Evolutionary conservation across 1,140 invertebrate genomes (phyloP).

Genomic region (Drosophila repletoides): DNA sequence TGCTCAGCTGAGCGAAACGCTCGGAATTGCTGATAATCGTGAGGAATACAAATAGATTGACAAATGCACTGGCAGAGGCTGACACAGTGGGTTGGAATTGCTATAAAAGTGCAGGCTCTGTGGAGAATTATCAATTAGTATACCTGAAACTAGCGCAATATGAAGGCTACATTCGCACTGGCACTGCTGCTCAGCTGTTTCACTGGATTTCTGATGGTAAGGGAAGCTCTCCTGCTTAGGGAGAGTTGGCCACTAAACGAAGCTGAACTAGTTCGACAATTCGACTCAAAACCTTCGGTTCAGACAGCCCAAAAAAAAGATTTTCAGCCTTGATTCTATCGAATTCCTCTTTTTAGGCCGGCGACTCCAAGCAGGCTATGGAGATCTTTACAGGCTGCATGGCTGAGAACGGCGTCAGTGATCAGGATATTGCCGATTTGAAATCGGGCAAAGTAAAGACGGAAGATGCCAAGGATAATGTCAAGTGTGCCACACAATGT

Average conservation of each 20-base stretch:
- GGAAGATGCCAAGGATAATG: constrained; percentile 44
- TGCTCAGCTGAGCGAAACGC: constrained; percentile 17
- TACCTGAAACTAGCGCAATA: constrained; percentile 21
- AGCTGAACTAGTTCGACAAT: too few species aligned
- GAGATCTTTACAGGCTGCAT: constrained; percentile 27
- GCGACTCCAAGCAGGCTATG: background rate
- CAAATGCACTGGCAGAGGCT: constrained; percentile 30
- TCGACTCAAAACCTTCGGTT: too few species aligned
- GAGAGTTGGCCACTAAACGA: too few species aligned
- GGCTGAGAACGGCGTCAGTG: constrained; percentile 44
- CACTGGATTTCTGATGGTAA: constrained; percentile 33
- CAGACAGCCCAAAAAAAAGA: too few species aligned
- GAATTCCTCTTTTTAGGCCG: background rate
- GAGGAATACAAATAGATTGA: constrained; percentile 21
- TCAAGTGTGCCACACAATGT: constrained; percentile 62
- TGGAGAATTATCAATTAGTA: constrained; percentile 26
- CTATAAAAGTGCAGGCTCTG: constrained; percentile 40
- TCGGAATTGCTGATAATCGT: constrained; percentile 42
- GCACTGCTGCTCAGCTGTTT: constrained; percentile 48
- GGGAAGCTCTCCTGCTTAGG: background rate
- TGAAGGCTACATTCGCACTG: constrained; percentile 48
- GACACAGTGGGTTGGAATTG: too few species aligned
- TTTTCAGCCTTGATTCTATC: background rate
- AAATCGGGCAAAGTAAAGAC: constrained; percentile 40
- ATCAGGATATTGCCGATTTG: constrained; percentile 42